Base-by-base conservation (phyloP, 2,888 invertebrate species). In the Stenodema calcarata region DNA sequence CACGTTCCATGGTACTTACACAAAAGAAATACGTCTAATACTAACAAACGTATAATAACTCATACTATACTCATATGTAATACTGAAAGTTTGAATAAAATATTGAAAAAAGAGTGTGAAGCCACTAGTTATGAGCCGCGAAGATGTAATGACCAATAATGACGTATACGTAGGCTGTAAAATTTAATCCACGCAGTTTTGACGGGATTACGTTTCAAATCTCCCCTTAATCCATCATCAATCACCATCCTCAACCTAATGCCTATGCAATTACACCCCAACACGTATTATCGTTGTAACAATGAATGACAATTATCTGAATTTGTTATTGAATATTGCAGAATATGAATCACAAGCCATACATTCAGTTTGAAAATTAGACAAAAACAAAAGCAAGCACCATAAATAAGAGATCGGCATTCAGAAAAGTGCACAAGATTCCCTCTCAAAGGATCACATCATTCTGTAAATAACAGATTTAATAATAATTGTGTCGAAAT, bases 401-500 rank as follows among this genome's bases (percentile, higher is more conserved):
- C 62, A 62, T 47, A 62, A 62, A 62, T 62, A 62, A 23, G 62
- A 62, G 62, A 50, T 76, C 41, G 0, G 41, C 75, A 76, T 23
- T 41, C 44, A 42, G 78, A 14, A 44, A 42, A 78, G 78, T 44
- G 78, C 27, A 35, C 78, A 23, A 42, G 27, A 44, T 78, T 27
- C 78, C 44, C 42, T 41, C 14, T 44, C n/a, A 44, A 28, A 78
- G 78, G 78, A 78, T 44, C 44, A 44, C 78, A 23, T 44, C 78
- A 78, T 78, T 44, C 42, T 41, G 75, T 78, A 23, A 78, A 44
- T 78, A 78, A 44, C 78, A 35, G 78, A 78, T 44, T 75, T 44
- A 78, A 44, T 69, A 69, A 62, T 82, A 50, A 82, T 69, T 69
- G 62, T 82, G 82, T 69, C 70, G 69, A 82, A 82, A 82, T 82